Conservation (phyloP, 2,888 invertebrate genomes). For the Liodrosophila aerea region DNA sequence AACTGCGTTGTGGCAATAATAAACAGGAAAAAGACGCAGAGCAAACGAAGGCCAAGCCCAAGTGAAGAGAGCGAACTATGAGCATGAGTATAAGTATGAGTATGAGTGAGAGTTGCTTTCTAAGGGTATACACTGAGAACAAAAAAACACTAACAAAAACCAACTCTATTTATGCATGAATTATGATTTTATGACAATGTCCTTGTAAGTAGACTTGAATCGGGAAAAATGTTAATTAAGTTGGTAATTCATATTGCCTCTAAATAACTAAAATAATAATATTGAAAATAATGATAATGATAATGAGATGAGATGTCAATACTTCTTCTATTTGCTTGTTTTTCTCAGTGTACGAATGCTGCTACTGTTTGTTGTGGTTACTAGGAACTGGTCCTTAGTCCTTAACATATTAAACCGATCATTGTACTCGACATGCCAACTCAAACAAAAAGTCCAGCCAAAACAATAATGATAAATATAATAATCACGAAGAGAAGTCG, state of each 20-base stretch:
- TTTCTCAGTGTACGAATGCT: too few relatives aligned
- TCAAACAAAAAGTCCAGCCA: conserved; percentile 43
- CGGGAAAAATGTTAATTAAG: too few relatives aligned
- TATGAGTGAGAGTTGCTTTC: conserved; percentile 37
- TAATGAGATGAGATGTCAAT: too few relatives aligned
- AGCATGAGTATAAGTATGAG: conserved; percentile 8
- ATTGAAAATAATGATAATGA: too few relatives aligned
- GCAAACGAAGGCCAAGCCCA: conserved; percentile 54
- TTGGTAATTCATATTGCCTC: too few relatives aligned
- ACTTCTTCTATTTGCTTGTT: too few relatives aligned
- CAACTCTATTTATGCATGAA: too few relatives aligned
- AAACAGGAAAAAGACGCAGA: conserved; percentile 60
- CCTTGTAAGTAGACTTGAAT: too few relatives aligned
- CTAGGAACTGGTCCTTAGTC: conserved; percentile 22
- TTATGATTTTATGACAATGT: too few relatives aligned
- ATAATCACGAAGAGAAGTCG: conserved; percentile 30
- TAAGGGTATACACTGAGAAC: background rate
- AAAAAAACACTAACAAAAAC: too few relatives aligned
- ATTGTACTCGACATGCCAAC: conserved; percentile 78
- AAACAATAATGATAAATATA: conserved; percentile 28
- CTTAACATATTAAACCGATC: conserved; percentile 81
- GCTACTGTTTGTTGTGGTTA: conserved; percentile 13
- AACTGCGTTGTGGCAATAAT: conserved; percentile 56
- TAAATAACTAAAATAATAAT: too few relatives aligned
- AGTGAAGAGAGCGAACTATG: conserved; percentile 31